Base-by-base conservation (phyloP, 2,888 invertebrate genomes). In the Artemia sinica region DNA sequence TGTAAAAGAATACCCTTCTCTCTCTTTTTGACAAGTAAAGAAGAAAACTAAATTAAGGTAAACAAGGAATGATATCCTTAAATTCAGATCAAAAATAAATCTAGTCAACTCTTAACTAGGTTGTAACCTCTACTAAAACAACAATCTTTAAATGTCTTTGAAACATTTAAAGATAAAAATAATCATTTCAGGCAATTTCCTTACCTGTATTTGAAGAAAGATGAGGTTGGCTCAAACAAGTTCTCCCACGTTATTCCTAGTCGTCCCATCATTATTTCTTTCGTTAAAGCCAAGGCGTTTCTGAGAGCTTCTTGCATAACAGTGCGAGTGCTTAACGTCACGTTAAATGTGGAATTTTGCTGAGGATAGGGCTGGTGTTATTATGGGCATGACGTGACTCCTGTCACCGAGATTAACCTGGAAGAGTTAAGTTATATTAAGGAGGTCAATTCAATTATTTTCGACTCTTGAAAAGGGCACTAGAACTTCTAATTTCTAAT, bases 301-400 rank as follows among this genome's bases (percentile, higher is more conserved):
- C 89, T 85, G 74, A 97, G 91, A 77, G 94, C 93, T 73, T 91
- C 89, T 78, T 89, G 86, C 81, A 98, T 95, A 73, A 99, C 89
- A 12, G 89, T 87, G 73, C 91, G 81, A 0, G 96, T 96, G 6
- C 96, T n/a, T 28, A 85, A 83, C 0, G 95, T 93, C 7, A 98
- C 97, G 77, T 98, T 97, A 80, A 94, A 97, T 7, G 97, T 98
- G 4, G 97, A 97, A 80, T 99, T 99, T 80, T 98, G 98, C 78
- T 98, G 96, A 0, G 98, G 98, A 81, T 96, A 99, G 0, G n/a
- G 96, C 96, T 2, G 98, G 98, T 0, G 98, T 99, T 75, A 99
- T 97, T 75, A 99, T 97, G n/a, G 98, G 98, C 98, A 94, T 94
- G 75, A 97, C 80, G 80, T 99, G 98, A 81, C 87, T 95, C 49